Base-by-base conservation (phyloP, 2,797 vertebrate genomes). In the Alcedo quadribrachys region DNA sequence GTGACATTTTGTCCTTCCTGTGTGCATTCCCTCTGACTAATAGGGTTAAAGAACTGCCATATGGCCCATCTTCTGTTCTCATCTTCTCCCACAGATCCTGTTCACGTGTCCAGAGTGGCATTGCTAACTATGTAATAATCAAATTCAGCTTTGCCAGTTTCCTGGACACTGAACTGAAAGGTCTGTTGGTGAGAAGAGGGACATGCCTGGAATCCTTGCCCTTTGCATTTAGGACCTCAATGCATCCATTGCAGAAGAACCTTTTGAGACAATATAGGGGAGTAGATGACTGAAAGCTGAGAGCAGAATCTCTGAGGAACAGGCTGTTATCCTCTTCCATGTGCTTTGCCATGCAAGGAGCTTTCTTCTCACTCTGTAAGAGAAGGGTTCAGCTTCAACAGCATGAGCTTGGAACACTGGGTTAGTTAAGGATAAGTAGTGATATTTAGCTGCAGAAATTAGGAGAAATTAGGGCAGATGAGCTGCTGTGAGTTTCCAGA, bases 111-210 rank as follows among this genome's bases (percentile, higher is more conserved):
- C n/a, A 32, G 48, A 27, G 50, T 28, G 37, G 42, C 51, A 11
- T 63, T 91, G 66, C 55, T 93, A 45, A 87, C 92, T 24, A 40
- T 5, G 28, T 25, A 37, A 13, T 57, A 74, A 95, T 76, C 30
- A 69, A 73, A 81, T 74, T 22, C 66, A 60, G 55, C 51, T 73
- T 67, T 86, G 54, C 62, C 83, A 69, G 62, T 54, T 69, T 65
- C 58, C 55, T 63, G 58, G 28, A 14, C 80, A 33, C 75, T 30
- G 24, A 81, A 37, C 27, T 53, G 53, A 76, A 84, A 51, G 68
- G 24, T 50, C 68, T 51, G 53, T 48, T 8, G 7, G 35, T 20
- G 84, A 25, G 68, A 65, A 70, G 43, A 69, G 25, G 8, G 53
- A 6, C 33, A 3, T 18, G 55, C 19, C 81, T 40, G 24, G 28